A percentile compares a stretch with the other conserved stretches of the same genome.
Evolutionary conservation across 2,113 vertebrate species (phyloP).

Genomic region (Hydrochoerus hydrochaeris): DNA sequence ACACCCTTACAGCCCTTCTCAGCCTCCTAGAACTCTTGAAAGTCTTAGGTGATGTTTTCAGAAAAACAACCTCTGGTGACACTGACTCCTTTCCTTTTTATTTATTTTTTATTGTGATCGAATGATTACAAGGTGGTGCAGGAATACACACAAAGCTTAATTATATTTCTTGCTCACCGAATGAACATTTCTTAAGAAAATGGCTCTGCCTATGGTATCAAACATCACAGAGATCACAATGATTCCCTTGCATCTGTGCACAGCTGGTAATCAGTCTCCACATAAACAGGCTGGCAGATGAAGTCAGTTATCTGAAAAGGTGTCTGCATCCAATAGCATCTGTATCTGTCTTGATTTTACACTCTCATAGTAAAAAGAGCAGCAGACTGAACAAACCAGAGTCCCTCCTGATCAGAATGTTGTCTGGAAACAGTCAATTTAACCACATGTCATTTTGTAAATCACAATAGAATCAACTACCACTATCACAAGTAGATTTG

Average conservation of each 20-base stretch:
- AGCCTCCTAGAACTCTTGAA: neutral
- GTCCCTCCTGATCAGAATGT: neutral
- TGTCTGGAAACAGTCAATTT: neutral
- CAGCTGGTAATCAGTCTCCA: constrained; percentile 84
- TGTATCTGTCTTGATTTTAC: constrained; percentile 68
- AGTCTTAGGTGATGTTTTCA: neutral
- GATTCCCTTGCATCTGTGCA: constrained; percentile 81
- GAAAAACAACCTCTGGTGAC: neutral
- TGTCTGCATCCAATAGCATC: constrained; percentile 76
- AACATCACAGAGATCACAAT: constrained; percentile 82
- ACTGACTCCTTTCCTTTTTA: neutral
- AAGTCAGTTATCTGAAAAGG: constrained; percentile 84
- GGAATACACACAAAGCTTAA: constrained; percentile 66
- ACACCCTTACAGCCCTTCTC: too few species aligned
- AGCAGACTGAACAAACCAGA: neutral
- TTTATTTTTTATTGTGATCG: constrained; percentile 38
- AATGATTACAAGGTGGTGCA: neutral
- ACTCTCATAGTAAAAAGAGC: neutral
- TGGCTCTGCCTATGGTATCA: constrained; percentile 82
- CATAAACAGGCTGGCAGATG: constrained; percentile 82
- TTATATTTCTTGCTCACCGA: constrained; percentile 60
- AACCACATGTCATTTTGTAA: neutral
- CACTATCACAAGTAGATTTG: neutral
- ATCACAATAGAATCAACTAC: neutral
- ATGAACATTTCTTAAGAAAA: constrained; percentile 35